A percentile compares a stretch with the other conserved stretches of the same genome.
phyloP scores from a whole-genome alignment of 2,797 vertebrate species.

The Malacoraja senta region DNA sequence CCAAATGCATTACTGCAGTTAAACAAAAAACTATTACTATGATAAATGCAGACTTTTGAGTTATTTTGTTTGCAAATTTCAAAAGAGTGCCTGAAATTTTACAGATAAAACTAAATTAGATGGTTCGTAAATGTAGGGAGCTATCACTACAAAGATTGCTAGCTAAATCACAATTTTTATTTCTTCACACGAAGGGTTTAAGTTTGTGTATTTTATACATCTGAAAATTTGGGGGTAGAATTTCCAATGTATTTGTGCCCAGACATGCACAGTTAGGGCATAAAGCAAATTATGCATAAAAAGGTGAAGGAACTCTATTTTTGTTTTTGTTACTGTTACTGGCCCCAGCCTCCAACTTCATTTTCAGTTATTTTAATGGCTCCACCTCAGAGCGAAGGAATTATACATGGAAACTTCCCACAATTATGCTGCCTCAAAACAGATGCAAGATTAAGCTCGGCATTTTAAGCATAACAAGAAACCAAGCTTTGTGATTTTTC shows the following conservation, averaged over 20 bases:
- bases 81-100: background rate
- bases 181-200: background rate
- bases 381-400: background rate
- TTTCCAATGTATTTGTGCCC: background rate
- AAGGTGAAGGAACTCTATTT: background rate
- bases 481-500: background rate
- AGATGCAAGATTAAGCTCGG: background rate
- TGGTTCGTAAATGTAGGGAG: background rate
- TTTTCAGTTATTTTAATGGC: background rate
- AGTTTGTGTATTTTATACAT: background rate
- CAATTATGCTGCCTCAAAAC: background rate
- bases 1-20: background rate
- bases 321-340: background rate
- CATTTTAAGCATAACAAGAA: background rate
- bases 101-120: background rate
- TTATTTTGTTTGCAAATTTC: background rate
- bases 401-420: background rate
- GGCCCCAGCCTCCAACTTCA: background rate
- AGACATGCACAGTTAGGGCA: background rate
- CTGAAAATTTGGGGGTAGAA: background rate
- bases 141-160: background rate
- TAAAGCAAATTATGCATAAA: background rate
- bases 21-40: background rate
- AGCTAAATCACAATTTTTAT: background rate
- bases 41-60: background rate